Evolutionary conservation across 2,113 vertebrate genomes (phyloP).

Genomic region (Baryphthengus martii): DNA sequence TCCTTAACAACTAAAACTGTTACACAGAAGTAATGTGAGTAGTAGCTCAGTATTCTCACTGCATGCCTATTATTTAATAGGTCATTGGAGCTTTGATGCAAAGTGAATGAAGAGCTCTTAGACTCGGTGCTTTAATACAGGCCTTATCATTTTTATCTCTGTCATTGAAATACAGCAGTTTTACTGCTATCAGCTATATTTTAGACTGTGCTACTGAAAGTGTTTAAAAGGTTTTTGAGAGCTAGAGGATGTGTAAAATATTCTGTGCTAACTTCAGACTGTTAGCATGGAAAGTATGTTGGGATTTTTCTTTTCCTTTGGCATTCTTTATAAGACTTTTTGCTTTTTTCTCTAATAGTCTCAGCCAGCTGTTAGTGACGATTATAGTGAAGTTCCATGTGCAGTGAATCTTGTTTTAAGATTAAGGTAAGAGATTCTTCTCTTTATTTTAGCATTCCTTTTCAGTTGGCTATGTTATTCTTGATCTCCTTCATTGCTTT

Average conservation of each 20-base stretch:
- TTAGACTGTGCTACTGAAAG: background rate
- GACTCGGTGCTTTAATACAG: background rate
- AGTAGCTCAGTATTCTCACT: background rate
- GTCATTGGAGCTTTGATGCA: conserved; percentile 12
- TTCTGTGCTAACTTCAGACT: background rate
- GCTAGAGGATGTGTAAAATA: conserved; percentile 5
- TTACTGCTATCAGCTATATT: background rate
- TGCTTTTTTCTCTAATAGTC: conserved; percentile 72
- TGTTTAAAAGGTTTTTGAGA: background rate
- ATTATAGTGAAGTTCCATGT: conserved; percentile 77
- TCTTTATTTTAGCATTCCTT: conserved; percentile 29
- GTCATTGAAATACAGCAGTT: background rate
- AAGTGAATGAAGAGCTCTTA: background rate
- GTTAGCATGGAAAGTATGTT: background rate
- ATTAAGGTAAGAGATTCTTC: conserved; percentile 84
- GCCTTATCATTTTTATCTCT: background rate
- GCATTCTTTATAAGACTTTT: background rate
- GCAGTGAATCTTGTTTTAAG: conserved; percentile 95
- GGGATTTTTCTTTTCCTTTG: background rate
- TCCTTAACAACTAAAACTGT: background rate
- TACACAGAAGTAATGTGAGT: background rate
- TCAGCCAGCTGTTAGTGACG: conserved; percentile 77
- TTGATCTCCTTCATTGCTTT: conserved; percentile 51
- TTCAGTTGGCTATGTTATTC: background rate
- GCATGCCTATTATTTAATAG: background rate